Percentiles rank a stretch among this genome's conserved stretches.
Evolutionary conservation across 2,888 invertebrate genomes (phyloP).

Genomic region (Heliconius charithonia): DNA sequence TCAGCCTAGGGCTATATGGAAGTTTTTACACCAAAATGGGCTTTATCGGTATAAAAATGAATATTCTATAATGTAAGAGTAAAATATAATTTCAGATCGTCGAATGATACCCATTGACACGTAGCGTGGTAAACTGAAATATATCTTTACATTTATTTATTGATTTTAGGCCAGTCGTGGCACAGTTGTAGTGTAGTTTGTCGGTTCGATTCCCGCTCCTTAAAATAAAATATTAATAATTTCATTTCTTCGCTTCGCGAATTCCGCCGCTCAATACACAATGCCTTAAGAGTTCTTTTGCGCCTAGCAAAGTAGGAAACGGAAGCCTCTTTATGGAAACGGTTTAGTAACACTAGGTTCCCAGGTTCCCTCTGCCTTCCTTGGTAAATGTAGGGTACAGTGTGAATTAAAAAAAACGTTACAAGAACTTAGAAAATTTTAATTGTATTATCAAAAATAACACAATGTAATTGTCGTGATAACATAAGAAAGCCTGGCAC

Average conservation of each 20-base stretch:
- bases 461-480: slow-evolving; percentile 14
- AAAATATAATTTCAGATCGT: background rate
- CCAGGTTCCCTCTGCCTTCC: no score
- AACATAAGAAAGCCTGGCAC: slow-evolving; percentile 23
- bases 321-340: no score
- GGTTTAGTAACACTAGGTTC: no score
- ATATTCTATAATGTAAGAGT: background rate
- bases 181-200: no score
- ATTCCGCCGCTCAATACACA: background rate
- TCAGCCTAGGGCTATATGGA: background rate
- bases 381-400: no score
- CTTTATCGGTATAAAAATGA: slow-evolving; percentile 3
- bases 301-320: no score
- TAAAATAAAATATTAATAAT: no score
- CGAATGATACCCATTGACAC: background rate
- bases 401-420: no score
- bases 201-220: no score
- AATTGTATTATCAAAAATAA: background rate
- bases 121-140: background rate
- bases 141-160: background rate
- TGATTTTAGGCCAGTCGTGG: no score
- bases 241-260: background rate
- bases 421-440: no score
- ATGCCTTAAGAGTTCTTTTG: no score
- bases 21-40: slow-evolving; percentile 22